Percentiles rank a stretch among this genome's conserved stretches.
Evolutionary conservation across 2,888 invertebrate species (phyloP).

Genomic region (Eudemis profundana): DNA sequence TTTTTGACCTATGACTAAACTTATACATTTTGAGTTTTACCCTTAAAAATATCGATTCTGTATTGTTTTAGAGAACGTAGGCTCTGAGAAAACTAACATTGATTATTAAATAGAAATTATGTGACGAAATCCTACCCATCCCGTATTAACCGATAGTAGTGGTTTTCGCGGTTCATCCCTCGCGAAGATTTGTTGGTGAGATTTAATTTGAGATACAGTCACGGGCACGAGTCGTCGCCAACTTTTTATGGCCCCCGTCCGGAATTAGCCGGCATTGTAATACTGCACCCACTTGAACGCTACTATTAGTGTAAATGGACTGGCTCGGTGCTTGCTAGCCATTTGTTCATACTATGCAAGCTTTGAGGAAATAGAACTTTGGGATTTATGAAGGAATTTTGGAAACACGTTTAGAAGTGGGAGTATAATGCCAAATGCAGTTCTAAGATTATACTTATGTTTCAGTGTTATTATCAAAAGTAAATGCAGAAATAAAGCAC

Average conservation of each 20-base stretch:
- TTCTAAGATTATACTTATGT: too few species aligned
- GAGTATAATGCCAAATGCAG: too few species aligned
- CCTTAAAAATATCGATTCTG: too few species aligned
- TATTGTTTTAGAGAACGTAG: too few species aligned
- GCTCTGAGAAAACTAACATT: too few species aligned
- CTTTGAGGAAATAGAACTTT: conserved; percentile 32
- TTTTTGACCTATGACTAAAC: too few species aligned
- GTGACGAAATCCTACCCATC: background rate
- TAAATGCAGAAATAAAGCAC: too few species aligned
- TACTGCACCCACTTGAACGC: conserved; percentile 51
- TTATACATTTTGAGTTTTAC: too few species aligned
- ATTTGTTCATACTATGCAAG: conserved; percentile 31
- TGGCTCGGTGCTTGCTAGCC: conserved; percentile 30
- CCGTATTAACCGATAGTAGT: conserved; percentile 33
- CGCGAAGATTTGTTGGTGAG: conserved; percentile 81
- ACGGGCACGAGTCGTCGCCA: conserved; percentile 74
- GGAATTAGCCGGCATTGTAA: conserved; percentile 70
- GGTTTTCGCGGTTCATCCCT: conserved; percentile 62
- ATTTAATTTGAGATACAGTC: conserved; percentile 84
- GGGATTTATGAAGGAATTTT: conserved; percentile 1
- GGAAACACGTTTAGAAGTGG: conserved; percentile 1
- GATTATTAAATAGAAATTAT: too few species aligned
- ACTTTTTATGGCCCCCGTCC: conserved; percentile 70
- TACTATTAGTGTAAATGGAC: conserved; percentile 43
- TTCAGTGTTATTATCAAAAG: too few species aligned